Conservation (phyloP, 2,113 vertebrate genomes). For the Dasyprocta punctata region DNA sequence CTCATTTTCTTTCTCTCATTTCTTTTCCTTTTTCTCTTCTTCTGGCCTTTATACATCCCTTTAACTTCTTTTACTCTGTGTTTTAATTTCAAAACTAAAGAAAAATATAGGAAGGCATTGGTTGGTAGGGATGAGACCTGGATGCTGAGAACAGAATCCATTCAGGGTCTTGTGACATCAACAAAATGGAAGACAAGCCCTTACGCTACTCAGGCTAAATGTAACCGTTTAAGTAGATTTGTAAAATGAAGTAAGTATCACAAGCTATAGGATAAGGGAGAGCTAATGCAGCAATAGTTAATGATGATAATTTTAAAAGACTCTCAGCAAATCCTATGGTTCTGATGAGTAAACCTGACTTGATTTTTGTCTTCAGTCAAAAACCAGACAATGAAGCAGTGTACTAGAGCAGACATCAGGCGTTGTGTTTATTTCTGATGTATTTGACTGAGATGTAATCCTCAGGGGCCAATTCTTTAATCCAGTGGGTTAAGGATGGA, state of each 20-base stretch:
- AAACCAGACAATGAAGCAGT: neutral
- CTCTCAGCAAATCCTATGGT: neutral
- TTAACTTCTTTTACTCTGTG: neutral
- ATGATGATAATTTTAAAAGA: neutral
- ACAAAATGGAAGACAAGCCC: neutral
- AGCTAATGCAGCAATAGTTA: neutral
- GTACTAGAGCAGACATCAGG: neutral
- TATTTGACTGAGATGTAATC: neutral
- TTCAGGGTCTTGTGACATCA: neutral
- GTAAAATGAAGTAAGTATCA: neutral
- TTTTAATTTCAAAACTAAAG: conserved; percentile 1
- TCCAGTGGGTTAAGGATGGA: neutral
- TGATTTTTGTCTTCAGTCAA: neutral
- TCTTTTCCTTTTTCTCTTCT: neutral
- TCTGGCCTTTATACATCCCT: neutral
- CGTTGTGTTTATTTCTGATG: neutral
- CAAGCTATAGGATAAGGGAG: neutral
- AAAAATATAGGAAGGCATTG: neutral
- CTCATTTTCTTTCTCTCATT: neutral
- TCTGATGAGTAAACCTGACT: neutral
- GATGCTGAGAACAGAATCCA: neutral
- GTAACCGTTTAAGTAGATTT: neutral
- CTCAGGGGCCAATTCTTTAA: neutral
- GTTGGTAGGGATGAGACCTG: neutral
- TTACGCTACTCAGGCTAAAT: neutral